Evolutionary conservation across 2,113 vertebrate species (phyloP).

Genomic region (Mixornis gularis): DNA sequence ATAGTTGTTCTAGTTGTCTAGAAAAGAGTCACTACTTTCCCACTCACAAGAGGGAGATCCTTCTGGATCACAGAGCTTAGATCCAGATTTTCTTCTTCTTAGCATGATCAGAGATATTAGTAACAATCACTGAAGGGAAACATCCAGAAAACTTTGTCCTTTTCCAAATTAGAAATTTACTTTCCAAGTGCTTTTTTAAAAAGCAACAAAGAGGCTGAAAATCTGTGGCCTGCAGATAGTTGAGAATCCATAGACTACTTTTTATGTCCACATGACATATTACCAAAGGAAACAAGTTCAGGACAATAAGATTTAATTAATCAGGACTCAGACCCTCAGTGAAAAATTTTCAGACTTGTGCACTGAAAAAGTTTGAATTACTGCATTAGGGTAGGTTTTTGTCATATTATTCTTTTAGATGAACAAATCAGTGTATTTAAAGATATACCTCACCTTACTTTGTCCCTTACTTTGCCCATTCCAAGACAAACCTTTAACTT

Average conservation of each 20-base stretch:
- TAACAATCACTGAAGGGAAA: neutral
- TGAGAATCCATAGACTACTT: neutral
- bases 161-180: neutral
- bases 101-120: neutral
- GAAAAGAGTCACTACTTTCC: neutral
- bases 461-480: neutral
- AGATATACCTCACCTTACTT: neutral
- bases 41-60: neutral
- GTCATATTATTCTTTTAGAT: neutral
- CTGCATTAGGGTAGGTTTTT: neutral
- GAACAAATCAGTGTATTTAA: neutral
- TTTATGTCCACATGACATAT: neutral
- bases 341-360: neutral
- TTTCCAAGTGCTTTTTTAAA: neutral
- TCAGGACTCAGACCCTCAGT: neutral
- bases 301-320: neutral
- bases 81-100: neutral
- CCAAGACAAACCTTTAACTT: neutral
- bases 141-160: neutral
- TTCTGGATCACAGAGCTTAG: neutral
- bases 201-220: neutral
- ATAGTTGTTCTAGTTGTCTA: neutral
- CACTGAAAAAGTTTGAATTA: neutral
- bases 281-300: neutral
- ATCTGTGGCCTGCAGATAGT: neutral